Base-by-base conservation (phyloP, 1,140 invertebrate genomes). In the Penaeus japonicus region DNA sequence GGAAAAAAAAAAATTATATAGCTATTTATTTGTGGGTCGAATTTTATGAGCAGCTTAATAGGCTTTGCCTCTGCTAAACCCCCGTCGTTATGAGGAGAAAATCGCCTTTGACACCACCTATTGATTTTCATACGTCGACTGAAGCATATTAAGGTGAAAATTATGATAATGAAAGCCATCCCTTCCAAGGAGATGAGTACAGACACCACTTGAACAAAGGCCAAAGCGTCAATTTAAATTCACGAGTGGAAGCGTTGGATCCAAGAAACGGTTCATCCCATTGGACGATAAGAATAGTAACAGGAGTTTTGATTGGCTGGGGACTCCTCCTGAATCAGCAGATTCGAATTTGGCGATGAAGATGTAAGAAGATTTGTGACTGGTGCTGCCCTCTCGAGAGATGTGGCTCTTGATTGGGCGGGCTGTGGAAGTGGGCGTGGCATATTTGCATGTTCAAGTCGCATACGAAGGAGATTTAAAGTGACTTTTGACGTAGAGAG, bases 381-480 rank as follows among this genome's bases (percentile, higher is more conserved):
- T 88, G 86, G 86, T 65, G 75, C 18, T 53, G 70, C 39, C 39
- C 55, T n/a, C 15, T 27, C 30, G 22, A 65, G 86, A 88, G 86
- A 88, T 81, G 79, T 57, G 62, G 20, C 24, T 62, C 70, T 18
- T 57, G 86, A 88, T 84, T 88, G 86, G 86, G 75, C 54, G 86
- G 73, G 77, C 24, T 27, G 79, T 53, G 80, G 54, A 39, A 73
- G 73, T 55, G 86, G 65, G 80, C 78, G 86, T 88, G 86, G 80
- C 86, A 70, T 75, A 87, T 87, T 88, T 88, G 86, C 86, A 88
- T 88, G 86, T 88, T 75, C 79, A 87, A 87, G 79, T 75, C 86
- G 70, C 80, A 78, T 84, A 73, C 78, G 62, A 83, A 75, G 79
- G 86, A 88, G 80, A 83, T 88, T 88, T 83, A 83, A 83, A 77